These are phyloP conservation scores for Girardinus metallicus DNA, from an alignment of 2,797 vertebrate genomes.

Conservation along the genomic window DNA sequence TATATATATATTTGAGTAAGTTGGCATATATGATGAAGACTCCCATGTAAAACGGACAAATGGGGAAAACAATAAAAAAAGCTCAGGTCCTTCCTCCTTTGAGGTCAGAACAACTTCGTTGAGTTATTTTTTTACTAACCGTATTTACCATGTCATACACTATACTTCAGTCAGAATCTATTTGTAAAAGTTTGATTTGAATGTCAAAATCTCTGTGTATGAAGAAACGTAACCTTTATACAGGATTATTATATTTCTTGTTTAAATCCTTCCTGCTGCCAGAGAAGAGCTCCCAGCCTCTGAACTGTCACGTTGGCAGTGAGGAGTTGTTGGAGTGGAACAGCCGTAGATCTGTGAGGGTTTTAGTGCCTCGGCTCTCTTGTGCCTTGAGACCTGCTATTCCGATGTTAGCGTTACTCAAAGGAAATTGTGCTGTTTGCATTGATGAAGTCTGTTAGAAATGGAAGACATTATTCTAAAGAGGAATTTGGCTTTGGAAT, in stretches of 20 bases:
- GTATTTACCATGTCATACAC: neutral
- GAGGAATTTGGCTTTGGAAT: constrained; percentile 53
- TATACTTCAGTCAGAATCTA: neutral
- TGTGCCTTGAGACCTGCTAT: constrained; percentile 28
- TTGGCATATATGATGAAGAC: too few relatives aligned
- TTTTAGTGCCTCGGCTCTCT: constrained; percentile 16
- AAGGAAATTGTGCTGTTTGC: constrained; percentile 45
- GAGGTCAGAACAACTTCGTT: neutral
- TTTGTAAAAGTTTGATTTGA: neutral
- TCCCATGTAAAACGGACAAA: too few relatives aligned
- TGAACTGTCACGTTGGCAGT: constrained; percentile 1
- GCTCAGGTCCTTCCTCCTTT: neutral
- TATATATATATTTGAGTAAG: too few relatives aligned
- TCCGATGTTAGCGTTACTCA: constrained; percentile 62
- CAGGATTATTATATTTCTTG: neutral
- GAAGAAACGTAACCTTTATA: neutral
- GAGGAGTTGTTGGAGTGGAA: constrained; percentile 15
- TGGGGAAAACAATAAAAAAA: neutral
- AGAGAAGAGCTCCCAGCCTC: neutral
- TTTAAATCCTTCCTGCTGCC: neutral
- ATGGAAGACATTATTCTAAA: constrained; percentile 71
- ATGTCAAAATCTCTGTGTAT: neutral
- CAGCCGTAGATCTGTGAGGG: constrained; percentile 12
- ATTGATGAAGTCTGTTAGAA: constrained; percentile 68
- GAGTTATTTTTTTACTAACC: neutral